Evolutionary conservation across 2,888 invertebrate species (phyloP).

Genomic region (Pollenia angustigena): DNA sequence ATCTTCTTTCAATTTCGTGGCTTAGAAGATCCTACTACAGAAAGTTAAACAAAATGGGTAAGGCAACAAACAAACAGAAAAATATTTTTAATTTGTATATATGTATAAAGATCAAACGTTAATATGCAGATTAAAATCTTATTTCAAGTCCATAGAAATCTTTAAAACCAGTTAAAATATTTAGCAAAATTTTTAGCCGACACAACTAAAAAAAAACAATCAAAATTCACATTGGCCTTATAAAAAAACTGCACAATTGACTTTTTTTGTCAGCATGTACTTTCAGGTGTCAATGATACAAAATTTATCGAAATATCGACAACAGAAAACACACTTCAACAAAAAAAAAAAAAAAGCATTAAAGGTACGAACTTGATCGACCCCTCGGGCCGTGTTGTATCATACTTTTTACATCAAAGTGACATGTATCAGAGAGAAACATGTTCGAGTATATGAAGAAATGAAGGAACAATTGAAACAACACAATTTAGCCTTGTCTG

Average conservation of each 20-base stretch:
- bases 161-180: conserved; percentile 17
- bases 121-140: conserved; percentile 1
- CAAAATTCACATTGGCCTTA: conserved; percentile 42
- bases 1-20: too few relatives aligned
- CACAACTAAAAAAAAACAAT: conserved; percentile 28
- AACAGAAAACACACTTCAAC: conserved; percentile 63
- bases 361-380: conserved; percentile 29
- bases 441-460: conserved; percentile 14
- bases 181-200: neutral
- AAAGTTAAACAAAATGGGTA: neutral
- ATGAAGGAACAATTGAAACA: conserved; percentile 57
- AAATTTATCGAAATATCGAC: conserved; percentile 64
- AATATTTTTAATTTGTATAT: neutral
- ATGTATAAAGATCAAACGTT: too few relatives aligned
- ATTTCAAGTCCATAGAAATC: neutral
- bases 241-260: conserved; percentile 23
- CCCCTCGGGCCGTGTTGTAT: conserved; percentile 59
- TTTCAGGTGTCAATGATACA: conserved; percentile 68
- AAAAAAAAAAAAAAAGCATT: conserved; percentile 28
- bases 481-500: conserved; percentile 51
- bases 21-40: neutral
- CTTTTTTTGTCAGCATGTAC: conserved; percentile 61
- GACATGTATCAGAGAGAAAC: conserved; percentile 49
- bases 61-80: neutral
- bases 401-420: conserved; percentile 56